Percentiles rank a stretch among this genome's conserved stretches.
These are phyloP conservation scores for Hozukius guyotensis DNA, from an alignment of 2,797 vertebrate species.

Conservation along the genomic window DNA sequence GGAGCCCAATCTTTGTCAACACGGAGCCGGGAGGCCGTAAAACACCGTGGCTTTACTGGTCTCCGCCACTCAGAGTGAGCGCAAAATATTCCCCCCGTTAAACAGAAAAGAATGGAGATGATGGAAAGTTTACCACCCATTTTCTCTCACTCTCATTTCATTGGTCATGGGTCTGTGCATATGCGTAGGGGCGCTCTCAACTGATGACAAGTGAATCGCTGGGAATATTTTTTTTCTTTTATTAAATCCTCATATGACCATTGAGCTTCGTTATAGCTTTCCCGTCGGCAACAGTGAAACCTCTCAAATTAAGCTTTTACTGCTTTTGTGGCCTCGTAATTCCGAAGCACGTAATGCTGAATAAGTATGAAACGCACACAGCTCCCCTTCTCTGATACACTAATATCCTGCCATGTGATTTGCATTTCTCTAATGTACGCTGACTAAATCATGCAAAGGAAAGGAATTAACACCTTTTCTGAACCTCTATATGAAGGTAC, in stretches of 20 bases:
- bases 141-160: constrained; percentile 70
- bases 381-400: constrained; percentile 45
- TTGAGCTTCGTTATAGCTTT: constrained; percentile 50
- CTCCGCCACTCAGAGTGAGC: constrained; percentile 63
- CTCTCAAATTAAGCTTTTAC: constrained; percentile 70
- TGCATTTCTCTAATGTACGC: constrained; percentile 44
- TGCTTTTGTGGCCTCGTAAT: constrained; percentile 63
- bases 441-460: constrained; percentile 29
- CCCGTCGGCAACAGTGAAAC: constrained; percentile 48
- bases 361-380: constrained; percentile 51
- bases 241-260: constrained; percentile 64
- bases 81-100: constrained; percentile 74
- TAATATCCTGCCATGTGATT: constrained; percentile 49
- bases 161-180: constrained; percentile 65
- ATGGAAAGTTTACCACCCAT: constrained; percentile 76
- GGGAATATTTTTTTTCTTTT: constrained; percentile 50
- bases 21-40: constrained; percentile 62
- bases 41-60: constrained; percentile 70
- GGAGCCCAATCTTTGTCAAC: constrained; percentile 67
- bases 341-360: constrained; percentile 51
- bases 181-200: constrained; percentile 44
- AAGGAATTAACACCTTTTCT: constrained; percentile 66
- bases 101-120: constrained; percentile 73
- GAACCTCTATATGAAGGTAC: constrained; percentile 32
- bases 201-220: constrained; percentile 66